phyloP scores from a whole-genome alignment of 2,888 invertebrate genomes.

The Drosophila suboccidentalis region DNA sequence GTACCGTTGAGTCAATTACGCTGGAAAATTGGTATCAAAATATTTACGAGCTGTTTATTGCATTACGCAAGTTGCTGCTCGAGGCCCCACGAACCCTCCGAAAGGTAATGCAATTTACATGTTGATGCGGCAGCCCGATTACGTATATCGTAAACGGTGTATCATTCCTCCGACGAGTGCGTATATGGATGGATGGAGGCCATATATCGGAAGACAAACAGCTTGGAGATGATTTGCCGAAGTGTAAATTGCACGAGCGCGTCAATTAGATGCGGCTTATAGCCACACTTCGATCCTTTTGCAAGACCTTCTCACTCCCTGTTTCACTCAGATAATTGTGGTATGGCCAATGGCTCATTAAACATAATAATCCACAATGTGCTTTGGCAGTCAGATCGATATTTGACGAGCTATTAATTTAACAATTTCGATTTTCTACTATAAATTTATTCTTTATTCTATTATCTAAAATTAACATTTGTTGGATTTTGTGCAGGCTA shows the following conservation, averaged over 20 bases:
- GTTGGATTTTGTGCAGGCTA: too few species aligned
- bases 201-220: slow-evolving; percentile 37
- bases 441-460: too few species aligned
- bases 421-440: not conserved
- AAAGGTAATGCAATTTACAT: slow-evolving; percentile 79
- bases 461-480: too few species aligned
- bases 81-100: slow-evolving; percentile 28
- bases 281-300: slow-evolving; percentile 10
- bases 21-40: slow-evolving; percentile 83
- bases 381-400: not conserved
- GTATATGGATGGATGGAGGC: slow-evolving; percentile 6
- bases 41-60: slow-evolving; percentile 83
- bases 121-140: slow-evolving; percentile 68
- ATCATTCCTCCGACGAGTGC: slow-evolving; percentile 25
- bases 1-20: slow-evolving; percentile 83
- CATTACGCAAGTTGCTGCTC: slow-evolving; percentile 69
- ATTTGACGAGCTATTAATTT: not conserved
- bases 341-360: slow-evolving; percentile 30
- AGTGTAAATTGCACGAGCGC: slow-evolving; percentile 63
- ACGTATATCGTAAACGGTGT: slow-evolving; percentile 50
- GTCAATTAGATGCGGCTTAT: slow-evolving; percentile 53
- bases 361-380: slow-evolving; percentile 17
- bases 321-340: slow-evolving; percentile 22
- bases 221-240: slow-evolving; percentile 53
- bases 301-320: not conserved